Base-by-base conservation (phyloP, 2,113 vertebrate genomes). In the Ornithorhynchus anatinus region DNA sequence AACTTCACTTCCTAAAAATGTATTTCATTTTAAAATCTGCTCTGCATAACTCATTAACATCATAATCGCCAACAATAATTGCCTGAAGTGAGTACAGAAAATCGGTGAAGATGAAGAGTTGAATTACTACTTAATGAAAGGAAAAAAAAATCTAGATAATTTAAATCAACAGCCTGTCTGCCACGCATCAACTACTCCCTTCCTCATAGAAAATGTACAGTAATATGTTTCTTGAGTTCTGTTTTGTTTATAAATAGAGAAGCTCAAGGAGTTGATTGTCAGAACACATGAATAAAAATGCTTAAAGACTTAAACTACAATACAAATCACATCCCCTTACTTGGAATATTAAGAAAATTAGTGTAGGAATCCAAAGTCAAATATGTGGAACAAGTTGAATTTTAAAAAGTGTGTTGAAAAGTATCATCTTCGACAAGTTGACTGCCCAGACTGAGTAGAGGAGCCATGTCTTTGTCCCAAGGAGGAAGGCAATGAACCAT, bases 71-170 rank as follows among this genome's bases (percentile, higher is more conserved):
- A 80, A 82, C 86, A 85, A 88, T 92, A 93, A 93, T 93, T 91
- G 87, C 89, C 63, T 92, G 85, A 90, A 91, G 89, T 86, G 84
- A 92, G 87, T 86, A 88, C 90, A 91, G 88, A 88, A 91, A 89
- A 92, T 88, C 69, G 20, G 70, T 69, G 86, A 85, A 90, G 84
- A 91, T 89, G 88, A 92, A 88, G 86, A 90, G 88, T 81, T 89
- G 90, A 94, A 94, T 93, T 91, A 86, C 84, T 76, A 89, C 87
- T 89, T 91, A 93, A 93, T 92, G 91, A 91, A 93, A 90, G 81
- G 39, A 81, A 84, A 86, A 88, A 44, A 80, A 65, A 62, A 47
- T 74, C 22, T 72, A 88, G 73, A 81, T 72, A 90, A 77, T 84
- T 86, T 89, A 91, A 91, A 92, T 86, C 85, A 59, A 65, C 88